Percentiles rank a stretch among this genome's conserved stretches.
Evolutionary conservation across 2,113 vertebrate species (phyloP).

Genomic region (Bucco capensis): DNA sequence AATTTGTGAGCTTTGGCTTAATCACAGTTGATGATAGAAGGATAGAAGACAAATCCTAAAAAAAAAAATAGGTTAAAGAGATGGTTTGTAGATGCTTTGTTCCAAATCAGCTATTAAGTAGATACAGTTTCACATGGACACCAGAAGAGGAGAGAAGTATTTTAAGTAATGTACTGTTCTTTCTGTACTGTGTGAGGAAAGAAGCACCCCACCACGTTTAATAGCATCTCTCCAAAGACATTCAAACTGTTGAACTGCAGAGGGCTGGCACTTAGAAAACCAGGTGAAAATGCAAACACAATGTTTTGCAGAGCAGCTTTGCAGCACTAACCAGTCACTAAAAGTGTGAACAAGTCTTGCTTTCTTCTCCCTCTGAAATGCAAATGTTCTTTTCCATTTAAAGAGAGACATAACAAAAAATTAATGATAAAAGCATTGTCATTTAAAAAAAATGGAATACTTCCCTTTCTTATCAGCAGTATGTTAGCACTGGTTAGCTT

Average conservation of each 20-base stretch:
- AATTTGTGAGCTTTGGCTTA: background rate
- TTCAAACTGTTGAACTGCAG: background rate
- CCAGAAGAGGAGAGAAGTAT: background rate
- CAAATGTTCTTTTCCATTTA: background rate
- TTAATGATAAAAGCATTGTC: no score
- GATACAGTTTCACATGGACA: background rate
- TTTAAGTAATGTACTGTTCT: background rate
- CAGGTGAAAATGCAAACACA: background rate
- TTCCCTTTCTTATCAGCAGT: background rate
- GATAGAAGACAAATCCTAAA: background rate
- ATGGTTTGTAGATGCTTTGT: background rate
- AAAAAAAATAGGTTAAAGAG: no score
- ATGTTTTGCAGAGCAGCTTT: background rate
- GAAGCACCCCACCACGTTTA: background rate
- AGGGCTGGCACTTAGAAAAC: background rate
- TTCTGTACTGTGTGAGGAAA: background rate
- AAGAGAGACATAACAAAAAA: background rate
- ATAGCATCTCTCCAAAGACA: background rate
- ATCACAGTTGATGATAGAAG: background rate
- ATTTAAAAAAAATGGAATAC: background rate
- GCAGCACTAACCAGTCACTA: background rate
- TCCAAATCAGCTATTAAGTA: background rate
- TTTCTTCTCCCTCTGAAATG: background rate
- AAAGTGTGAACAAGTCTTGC: background rate
- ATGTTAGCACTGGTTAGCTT: background rate